phyloP scores from a whole-genome alignment of 2,888 invertebrate genomes.

The Colostygia pectinataria region DNA sequence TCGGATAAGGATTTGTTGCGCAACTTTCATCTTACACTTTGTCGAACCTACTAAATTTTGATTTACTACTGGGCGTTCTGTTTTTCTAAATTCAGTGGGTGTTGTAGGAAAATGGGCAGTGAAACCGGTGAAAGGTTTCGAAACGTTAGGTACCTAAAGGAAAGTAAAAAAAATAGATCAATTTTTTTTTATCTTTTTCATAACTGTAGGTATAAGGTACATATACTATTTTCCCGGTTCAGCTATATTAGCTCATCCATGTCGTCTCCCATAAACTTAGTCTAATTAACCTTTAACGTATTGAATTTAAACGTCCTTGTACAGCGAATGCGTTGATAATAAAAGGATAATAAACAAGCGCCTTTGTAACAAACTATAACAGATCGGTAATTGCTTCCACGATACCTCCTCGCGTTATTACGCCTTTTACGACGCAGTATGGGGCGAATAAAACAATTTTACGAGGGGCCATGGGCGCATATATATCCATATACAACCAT shows the following conservation, averaged over 20 bases:
- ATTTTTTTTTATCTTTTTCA: no score
- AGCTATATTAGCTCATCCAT: slow-evolving; percentile 9
- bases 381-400: slow-evolving; percentile 83
- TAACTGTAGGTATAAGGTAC: no score
- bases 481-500: slow-evolving; percentile 56
- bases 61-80: slow-evolving; percentile 37
- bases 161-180: no score
- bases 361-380: slow-evolving; percentile 83
- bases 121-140: slow-evolving; percentile 8
- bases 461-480: slow-evolving; percentile 81
- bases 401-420: slow-evolving; percentile 82
- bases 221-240: slow-evolving; percentile 4
- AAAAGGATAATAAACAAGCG: slow-evolving; percentile 82
- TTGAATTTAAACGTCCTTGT: slow-evolving; percentile 78
- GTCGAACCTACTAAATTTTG: slow-evolving; percentile 49
- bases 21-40: slow-evolving; percentile 59
- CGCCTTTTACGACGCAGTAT: slow-evolving; percentile 83
- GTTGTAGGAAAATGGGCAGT: slow-evolving; percentile 24
- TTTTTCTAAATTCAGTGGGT: slow-evolving; percentile 36
- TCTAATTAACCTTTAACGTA: slow-evolving; percentile 45
- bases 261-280: slow-evolving; percentile 33
- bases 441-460: slow-evolving; percentile 83
- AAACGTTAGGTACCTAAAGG: background rate
- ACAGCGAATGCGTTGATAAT: slow-evolving; percentile 80
- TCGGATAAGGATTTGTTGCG: slow-evolving; percentile 63